Conservation (phyloP, 2,888 invertebrate species). For the Nephrocerus scutellatus region DNA sequence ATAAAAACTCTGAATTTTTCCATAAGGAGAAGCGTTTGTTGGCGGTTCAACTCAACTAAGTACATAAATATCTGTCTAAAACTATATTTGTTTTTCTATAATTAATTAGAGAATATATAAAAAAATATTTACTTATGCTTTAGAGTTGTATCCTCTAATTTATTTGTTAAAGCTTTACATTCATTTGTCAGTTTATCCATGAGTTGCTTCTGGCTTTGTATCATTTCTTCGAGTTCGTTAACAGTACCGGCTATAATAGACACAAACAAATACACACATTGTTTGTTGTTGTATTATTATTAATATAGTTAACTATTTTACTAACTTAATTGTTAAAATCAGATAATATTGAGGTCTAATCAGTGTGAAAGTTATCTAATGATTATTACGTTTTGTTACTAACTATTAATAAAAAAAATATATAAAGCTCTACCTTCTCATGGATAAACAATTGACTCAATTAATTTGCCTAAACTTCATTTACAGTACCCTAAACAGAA, state of each 20-base stretch:
- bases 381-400: no score
- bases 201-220: constrained; percentile 86
- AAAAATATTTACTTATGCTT: constrained; percentile 67
- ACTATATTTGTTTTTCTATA: no score
- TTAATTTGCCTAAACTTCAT: constrained; percentile 21
- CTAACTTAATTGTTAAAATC: no score
- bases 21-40: no score
- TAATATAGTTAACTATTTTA: background rate
- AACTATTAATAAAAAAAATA: constrained; percentile 5
- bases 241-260: constrained; percentile 75
- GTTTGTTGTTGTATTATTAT: constrained; percentile 24
- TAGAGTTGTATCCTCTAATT: constrained; percentile 80
- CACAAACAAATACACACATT: constrained; percentile 19
- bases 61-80: no score
- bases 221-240: constrained; percentile 82
- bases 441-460: constrained; percentile 61
- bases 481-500: no score
- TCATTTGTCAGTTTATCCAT: constrained; percentile 86
- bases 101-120: constrained; percentile 9
- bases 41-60: no score
- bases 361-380: no score
- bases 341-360: no score
- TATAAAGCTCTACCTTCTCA: constrained; percentile 49
- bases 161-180: constrained; percentile 81
- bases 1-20: no score